Evolutionary conservation across 2,113 vertebrate species (phyloP), one percentile per base, ranked within the genome.

Genomic region (Zeus faber): DNA sequence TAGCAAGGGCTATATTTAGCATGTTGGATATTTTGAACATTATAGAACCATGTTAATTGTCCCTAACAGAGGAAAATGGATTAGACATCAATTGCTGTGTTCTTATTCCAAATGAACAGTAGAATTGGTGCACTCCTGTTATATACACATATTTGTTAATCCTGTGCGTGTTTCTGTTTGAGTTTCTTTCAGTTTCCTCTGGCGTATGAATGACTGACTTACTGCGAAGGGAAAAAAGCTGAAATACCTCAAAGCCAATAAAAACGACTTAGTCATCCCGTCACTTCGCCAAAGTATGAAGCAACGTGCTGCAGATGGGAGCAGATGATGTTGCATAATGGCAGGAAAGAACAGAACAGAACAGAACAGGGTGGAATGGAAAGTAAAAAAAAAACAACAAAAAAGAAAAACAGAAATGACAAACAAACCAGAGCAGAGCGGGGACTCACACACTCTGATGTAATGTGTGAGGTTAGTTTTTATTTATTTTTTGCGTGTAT

Each of bases 131-230:
- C n/a, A n/a, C n/a, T n/a, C n/a, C n/a, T n/a, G n/a, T n/a, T n/a
- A n/a, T n/a, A n/a, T n/a, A n/a, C n/a, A n/a, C n/a, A n/a, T n/a
- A n/a, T n/a, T n/a, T n/a, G n/a, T n/a, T n/a, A n/a, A n/a, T n/a
- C n/a, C n/a, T 43, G 17, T 43, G 17, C 3, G 2, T 2, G 16
- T 43, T 3, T 18, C 5, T 18, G 16, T 44, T 17, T 21, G 17
- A 10, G 17, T 18, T 1, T 44, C 10, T 9, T n/a, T 17, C 8
- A 18, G 9, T 16, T 4, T 22, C 45, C 43, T n/a, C 0, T 6
- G 47, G 37, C 58, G 63, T 31, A 10, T 64, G 56, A 68, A 54
- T 74, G 62, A 57, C 41, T 52, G 31, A 72, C 61, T 62, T 53
- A 40, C 4, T n/a, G 33, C 6, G 39, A 29, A 57, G 16, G 21